Conservation (phyloP, 2,797 vertebrate genomes). For the Miichthys miiuy region DNA sequence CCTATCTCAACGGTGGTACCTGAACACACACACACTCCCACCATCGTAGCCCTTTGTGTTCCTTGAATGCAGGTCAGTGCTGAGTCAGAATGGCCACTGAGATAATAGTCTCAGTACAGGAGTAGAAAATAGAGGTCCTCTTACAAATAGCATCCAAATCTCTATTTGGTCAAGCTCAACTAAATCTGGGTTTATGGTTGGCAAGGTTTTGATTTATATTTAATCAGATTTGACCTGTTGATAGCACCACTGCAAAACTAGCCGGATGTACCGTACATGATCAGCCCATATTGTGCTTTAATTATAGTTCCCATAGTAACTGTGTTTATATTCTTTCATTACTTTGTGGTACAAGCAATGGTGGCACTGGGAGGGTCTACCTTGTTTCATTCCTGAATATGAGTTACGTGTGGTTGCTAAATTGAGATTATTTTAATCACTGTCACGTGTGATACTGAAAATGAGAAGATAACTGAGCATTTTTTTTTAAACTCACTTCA, state of each 20-base stretch:
- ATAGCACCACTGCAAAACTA: neutral
- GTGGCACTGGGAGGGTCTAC: neutral
- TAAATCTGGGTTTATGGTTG: neutral
- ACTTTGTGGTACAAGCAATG: neutral
- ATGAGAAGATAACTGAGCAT: no score
- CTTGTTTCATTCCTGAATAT: neutral
- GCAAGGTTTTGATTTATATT: neutral
- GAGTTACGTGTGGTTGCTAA: no score
- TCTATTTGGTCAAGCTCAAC: slow-evolving; percentile 1
- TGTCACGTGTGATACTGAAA: neutral
- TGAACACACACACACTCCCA: no score
- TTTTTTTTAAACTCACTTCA: neutral
- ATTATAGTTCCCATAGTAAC: neutral
- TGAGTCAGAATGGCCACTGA: no score
- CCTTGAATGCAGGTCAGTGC: no score
- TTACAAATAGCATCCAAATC: neutral
- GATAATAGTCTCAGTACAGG: no score
- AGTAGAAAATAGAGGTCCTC: no score
- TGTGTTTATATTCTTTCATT: neutral
- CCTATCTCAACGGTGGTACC: no score
- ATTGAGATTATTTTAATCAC: neutral
- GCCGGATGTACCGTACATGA: neutral
- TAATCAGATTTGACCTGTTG: neutral
- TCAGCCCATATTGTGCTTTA: neutral
- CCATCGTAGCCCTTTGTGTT: no score